Percentiles rank a stretch among this genome's conserved stretches.
Evolutionary conservation across 2,797 vertebrate species (phyloP).

Genomic region (Paguma larvata): DNA sequence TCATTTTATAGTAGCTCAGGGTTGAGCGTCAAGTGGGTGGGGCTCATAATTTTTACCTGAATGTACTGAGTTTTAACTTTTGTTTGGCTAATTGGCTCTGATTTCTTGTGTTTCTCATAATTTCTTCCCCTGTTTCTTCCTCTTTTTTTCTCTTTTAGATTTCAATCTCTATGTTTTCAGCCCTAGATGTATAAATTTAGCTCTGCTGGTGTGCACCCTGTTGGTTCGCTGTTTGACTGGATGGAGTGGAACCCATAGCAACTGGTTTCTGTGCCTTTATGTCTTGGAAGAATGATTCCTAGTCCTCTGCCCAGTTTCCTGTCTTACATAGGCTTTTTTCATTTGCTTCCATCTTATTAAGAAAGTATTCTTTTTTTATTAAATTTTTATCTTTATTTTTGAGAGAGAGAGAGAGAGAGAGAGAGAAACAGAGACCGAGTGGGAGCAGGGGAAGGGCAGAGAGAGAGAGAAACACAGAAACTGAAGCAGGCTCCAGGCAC

Average conservation of each 20-base stretch:
- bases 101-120: not conserved
- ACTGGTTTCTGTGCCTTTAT: not conserved
- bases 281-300: not conserved
- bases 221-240: not conserved
- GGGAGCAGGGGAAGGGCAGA: no score
- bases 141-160: not conserved
- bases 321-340: not conserved
- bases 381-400: no score
- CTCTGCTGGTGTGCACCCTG: not conserved
- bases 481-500: no score
- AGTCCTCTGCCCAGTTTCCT: not conserved
- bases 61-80: not conserved
- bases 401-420: no score
- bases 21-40: not conserved
- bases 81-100: not conserved
- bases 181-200: not conserved
- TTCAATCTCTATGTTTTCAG: not conserved
- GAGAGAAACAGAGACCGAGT: no score
- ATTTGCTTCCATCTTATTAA: not conserved
- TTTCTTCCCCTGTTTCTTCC: not conserved
- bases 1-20: not conserved
- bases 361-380: not conserved
- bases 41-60: not conserved
- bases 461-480: no score
- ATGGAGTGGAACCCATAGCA: not conserved